Conservation (phyloP, 2,113 vertebrate genomes). For the Heterochromis multidens region DNA sequence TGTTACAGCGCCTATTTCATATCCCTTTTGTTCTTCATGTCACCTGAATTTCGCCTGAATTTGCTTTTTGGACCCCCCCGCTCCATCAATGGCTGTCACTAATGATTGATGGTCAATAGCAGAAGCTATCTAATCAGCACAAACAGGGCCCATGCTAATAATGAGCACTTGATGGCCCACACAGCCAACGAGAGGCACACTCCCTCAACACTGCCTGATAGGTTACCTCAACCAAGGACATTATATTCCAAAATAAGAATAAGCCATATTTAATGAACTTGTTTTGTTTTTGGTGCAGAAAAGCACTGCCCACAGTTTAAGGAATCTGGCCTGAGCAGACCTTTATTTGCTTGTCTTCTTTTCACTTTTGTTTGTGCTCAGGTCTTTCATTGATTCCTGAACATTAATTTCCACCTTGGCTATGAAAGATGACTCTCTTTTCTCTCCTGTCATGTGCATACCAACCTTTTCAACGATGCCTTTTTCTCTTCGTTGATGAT, state of each 20-base stretch:
- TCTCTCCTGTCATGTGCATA: neutral
- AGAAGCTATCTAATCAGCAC: conserved; percentile 58
- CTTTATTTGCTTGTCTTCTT: neutral
- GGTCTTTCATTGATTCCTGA: neutral
- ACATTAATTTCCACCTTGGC: neutral
- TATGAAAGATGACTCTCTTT: conserved; percentile 8
- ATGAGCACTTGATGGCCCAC: conserved; percentile 40
- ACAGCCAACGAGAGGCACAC: neutral
- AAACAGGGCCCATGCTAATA: conserved; percentile 8
- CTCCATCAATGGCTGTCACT: neutral
- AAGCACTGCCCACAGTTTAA: neutral
- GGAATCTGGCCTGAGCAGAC: neutral
- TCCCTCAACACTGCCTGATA: neutral
- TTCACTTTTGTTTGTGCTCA: neutral
- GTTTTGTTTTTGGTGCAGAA: neutral
- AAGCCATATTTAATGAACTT: neutral
- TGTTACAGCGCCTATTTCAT: neutral
- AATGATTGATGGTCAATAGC: conserved; percentile 39
- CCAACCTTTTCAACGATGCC: neutral
- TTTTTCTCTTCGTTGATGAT: conserved; percentile 40
- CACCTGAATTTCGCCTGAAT: neutral
- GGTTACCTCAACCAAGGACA: no score
- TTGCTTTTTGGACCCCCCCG: conserved; percentile 45
- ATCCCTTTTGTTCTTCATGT: neutral
- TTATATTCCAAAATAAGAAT: neutral